phyloP scores from a whole-genome alignment of 2,888 invertebrate genomes.

The Tromatobia lineatoria region DNA sequence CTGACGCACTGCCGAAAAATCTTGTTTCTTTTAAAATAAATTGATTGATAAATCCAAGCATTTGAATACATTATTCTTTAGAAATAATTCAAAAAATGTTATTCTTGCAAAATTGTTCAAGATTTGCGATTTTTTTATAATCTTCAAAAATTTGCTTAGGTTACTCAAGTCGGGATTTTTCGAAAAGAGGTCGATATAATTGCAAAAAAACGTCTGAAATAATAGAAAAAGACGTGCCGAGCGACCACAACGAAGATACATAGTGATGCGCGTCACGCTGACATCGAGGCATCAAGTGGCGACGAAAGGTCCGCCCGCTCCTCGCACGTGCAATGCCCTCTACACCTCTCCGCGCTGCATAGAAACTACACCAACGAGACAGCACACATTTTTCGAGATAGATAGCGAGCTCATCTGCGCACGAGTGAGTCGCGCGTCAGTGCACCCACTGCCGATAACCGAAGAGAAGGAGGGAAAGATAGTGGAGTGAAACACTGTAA shows the following conservation, averaged over 20 bases:
- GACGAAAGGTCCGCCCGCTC: background rate
- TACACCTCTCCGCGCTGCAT: background rate
- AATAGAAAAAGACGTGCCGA: background rate
- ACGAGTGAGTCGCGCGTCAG: slow-evolving; percentile 28
- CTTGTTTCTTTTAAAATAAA: too few species aligned
- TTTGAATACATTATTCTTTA: too few species aligned
- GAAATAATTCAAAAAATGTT: too few species aligned
- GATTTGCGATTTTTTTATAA: too few species aligned
- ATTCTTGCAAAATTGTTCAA: too few species aligned
- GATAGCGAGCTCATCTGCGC: slow-evolving; percentile 33
- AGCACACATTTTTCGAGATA: slow-evolving; percentile 13
- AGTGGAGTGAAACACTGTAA: slow-evolving; percentile 14
- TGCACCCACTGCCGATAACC: slow-evolving; percentile 11
- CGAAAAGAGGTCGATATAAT: too few species aligned
- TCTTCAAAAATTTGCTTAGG: too few species aligned
- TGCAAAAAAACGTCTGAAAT: too few species aligned
- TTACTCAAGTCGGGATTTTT: too few species aligned
- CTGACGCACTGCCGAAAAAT: too few species aligned
- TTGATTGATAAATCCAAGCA: too few species aligned
- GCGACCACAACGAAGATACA: background rate
- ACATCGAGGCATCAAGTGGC: background rate
- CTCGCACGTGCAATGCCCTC: slow-evolving; percentile 14
- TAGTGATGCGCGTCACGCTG: background rate
- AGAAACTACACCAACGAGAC: slow-evolving; percentile 11
- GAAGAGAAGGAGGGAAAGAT: background rate